Evolutionary conservation across 1,140 invertebrate genomes (phyloP), one percentile per base, ranked within the genome.

Genomic region (Micrasema longulum): DNA sequence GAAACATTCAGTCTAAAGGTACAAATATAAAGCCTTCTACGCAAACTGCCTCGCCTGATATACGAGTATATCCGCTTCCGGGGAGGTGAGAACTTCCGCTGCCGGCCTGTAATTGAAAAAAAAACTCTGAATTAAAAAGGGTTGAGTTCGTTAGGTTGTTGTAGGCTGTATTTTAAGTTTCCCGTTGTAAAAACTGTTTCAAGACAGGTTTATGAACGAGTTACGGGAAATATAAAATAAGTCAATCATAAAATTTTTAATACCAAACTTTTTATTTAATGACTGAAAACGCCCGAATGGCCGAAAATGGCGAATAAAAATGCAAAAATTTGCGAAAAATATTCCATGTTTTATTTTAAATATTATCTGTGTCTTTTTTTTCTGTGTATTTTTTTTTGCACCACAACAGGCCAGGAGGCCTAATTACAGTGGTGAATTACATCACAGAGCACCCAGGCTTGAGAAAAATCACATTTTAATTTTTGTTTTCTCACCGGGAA

Each of bases 101-200:
- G 22, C 26, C 26, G 52, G 26, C 5, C 26, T 7, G 7, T 55
- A 55, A 55, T 55, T 55, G 23, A 55, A 55, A 55, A 55, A 31
- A 55, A 55, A 55, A 2, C 22, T 55, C 14, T 31, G 52, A 55
- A 55, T 55, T 55, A 55, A 36, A n/a, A 47, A 55, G 52, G 52
- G 52, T 35, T 31, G 52, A 14, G n/a, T 31, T 31, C 14, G 26
- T 35, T 35, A 55, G 52, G 22, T 9, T 3, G 26, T 7, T 14
- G 52, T 14, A 12, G 52, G 26, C 52, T n/a, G 26, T 9, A 31
- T 36, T 36, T 55, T 12, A 31, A 26, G 23, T 55, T 31, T 31
- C 52, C 12, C 23, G 52, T 31, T 26, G 23, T 55, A 55, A 55
- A 55, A n/a, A 55, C 22, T 55, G 26, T 31, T 55, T 55, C 35